Conservation (phyloP, 1,140 invertebrate species). For the Carposina sasakii region DNA sequence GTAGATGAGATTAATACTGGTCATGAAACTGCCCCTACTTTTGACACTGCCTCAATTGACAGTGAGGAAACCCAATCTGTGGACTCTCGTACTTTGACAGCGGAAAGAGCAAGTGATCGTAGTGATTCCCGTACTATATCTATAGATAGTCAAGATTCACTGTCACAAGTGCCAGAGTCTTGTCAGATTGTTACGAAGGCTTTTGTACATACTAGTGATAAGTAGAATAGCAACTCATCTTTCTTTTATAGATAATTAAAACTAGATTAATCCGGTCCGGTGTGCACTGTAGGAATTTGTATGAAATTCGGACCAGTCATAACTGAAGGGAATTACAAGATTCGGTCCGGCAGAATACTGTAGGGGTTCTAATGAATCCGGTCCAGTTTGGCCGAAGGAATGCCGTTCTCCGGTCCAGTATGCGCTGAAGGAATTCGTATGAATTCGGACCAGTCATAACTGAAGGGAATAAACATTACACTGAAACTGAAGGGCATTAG, state of each 20-base stretch:
- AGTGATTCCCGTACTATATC: neutral
- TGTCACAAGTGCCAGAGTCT: neutral
- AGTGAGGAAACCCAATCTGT: neutral
- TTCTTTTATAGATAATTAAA: no score
- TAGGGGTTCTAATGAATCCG: no score
- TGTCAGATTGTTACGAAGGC: neutral
- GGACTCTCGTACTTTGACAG: neutral
- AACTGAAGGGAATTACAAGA: no score
- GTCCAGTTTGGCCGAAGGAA: no score
- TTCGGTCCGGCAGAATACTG: no score
- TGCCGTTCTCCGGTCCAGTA: no score
- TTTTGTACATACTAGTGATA: neutral
- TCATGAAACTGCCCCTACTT: neutral
- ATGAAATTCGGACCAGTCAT: no score
- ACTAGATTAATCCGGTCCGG: no score
- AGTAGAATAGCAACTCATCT: no score
- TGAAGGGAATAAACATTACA: no score
- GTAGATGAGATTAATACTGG: neutral
- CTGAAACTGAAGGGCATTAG: no score
- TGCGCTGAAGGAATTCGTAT: neutral
- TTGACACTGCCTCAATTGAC: neutral
- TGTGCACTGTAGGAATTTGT: no score
- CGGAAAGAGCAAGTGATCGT: neutral
- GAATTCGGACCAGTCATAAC: neutral
- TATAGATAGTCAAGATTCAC: neutral